Evolutionary conservation across 1,140 invertebrate genomes (phyloP), one percentile per base, ranked within the genome.

Genomic region (Polyergus mexicanus): DNA sequence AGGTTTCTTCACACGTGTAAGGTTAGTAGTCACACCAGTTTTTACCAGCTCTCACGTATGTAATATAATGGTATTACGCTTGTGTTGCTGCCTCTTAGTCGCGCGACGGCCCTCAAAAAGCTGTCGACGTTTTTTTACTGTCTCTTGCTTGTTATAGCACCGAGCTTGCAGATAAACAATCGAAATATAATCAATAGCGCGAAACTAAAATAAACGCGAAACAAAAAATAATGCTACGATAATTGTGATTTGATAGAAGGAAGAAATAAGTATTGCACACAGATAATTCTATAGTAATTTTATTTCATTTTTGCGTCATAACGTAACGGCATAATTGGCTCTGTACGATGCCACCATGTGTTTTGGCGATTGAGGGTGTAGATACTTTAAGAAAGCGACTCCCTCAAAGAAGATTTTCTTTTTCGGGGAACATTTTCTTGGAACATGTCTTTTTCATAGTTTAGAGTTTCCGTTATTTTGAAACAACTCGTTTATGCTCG

Each of bases 1-100:
- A 97, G 97, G 96, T 97, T 96, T 95, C 97, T 97, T 94, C 97
- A 97, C 96, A 96, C 96, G 95, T 96, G 96, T 96, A 97, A 97
- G 97, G 97, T 97, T 96, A 96, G 97, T 96, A 94, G 91, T 54
- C 60, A 77, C 76, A 80, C 63, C 72, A 85, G 63, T 85, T 84
- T 63, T 60, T 72, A 51, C 47, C 47, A 44, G 77, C 69, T 84
- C 58, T 76, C 81, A 77, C 69, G 75, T 85, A 78, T 77, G 62
- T 78, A 78, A 78, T 54, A 76, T 41, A 16, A 51, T 32, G 32
- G 63, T 80, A 81, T 78, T 28, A 83, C 38, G 84, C 84, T 71
- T 85, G 41, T 69, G 38, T 47, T 22, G 65, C 25, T 63, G 65
- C n/a, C 63, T 56, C 13, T 54, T 65, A 44, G 54, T 54, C 28